Evolutionary conservation across 2,113 vertebrate species (phyloP).

Genomic region (Nymphicus hollandicus): DNA sequence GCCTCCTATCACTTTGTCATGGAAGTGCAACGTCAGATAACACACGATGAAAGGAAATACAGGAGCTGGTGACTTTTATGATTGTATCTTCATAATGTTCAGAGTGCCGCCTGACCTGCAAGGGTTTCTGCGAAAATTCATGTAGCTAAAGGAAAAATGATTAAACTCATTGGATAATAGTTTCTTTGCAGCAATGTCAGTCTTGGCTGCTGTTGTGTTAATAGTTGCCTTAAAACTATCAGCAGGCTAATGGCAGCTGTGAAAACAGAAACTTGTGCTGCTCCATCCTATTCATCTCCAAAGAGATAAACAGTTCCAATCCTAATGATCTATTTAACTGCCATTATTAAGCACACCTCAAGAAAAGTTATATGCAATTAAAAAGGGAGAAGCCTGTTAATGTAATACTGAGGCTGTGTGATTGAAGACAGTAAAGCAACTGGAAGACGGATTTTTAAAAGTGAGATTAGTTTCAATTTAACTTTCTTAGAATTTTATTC

Average conservation of each 20-base stretch:
- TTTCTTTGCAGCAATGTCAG: not conserved
- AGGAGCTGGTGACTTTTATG: not conserved
- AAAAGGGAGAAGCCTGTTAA: not conserved
- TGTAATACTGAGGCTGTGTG: not conserved
- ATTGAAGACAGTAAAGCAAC: not conserved
- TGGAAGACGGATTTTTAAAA: not conserved
- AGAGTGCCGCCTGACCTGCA: not conserved
- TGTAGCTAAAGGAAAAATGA: not conserved
- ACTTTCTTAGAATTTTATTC: not conserved
- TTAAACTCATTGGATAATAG: not conserved
- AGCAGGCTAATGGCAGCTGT: not conserved
- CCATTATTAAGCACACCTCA: not conserved
- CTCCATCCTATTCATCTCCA: not conserved
- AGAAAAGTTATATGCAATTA: not conserved
- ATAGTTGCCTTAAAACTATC: not conserved
- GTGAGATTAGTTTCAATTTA: not conserved
- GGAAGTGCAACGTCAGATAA: not conserved
- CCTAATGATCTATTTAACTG: constrained; percentile 1
- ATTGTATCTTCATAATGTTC: not conserved
- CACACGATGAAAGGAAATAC: not conserved
- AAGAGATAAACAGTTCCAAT: not conserved
- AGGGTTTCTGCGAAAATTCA: not conserved
- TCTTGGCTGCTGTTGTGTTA: not conserved
- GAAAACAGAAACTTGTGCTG: not conserved
- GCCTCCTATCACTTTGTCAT: not conserved